phyloP scores from a whole-genome alignment of 2,888 invertebrate species.

The Limnephilus auricula region DNA sequence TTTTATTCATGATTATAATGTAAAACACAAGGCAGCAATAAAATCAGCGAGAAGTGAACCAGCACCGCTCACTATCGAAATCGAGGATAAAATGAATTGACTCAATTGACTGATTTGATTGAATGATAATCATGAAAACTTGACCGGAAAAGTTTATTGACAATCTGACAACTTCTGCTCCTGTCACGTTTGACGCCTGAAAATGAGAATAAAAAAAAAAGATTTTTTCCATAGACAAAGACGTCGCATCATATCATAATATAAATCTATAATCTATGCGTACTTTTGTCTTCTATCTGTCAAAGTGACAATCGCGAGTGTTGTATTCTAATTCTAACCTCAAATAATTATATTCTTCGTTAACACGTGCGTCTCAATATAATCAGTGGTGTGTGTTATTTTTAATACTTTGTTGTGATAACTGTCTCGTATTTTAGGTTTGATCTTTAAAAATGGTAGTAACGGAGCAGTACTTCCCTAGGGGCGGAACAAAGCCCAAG shows the following conservation, averaged over 20 bases:
- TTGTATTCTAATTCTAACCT: conserved; percentile 2
- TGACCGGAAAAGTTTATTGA: not conserved
- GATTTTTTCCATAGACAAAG: too few relatives aligned
- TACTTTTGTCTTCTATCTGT: not conserved
- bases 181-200: too few relatives aligned
- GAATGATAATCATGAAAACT: not conserved
- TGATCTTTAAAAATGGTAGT: conserved; percentile 67
- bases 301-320: not conserved
- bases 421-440: not conserved
- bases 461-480: conserved; percentile 78
- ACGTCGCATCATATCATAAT: too few relatives aligned
- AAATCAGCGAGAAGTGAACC: not conserved
- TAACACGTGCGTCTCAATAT: not conserved
- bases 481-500: conserved; percentile 77
- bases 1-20: conserved; percentile 80
- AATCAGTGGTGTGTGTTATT: not conserved
- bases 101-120: not conserved
- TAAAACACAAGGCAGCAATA: not conserved
- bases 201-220: too few relatives aligned
- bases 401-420: not conserved
- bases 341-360: conserved; percentile 3
- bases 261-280: too few relatives aligned
- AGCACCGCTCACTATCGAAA: not conserved
- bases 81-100: not conserved
- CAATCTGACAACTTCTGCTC: not conserved